These are phyloP conservation scores for Mythimna loreyi DNA, from an alignment of 2,888 invertebrate species.

Conservation along the genomic window DNA sequence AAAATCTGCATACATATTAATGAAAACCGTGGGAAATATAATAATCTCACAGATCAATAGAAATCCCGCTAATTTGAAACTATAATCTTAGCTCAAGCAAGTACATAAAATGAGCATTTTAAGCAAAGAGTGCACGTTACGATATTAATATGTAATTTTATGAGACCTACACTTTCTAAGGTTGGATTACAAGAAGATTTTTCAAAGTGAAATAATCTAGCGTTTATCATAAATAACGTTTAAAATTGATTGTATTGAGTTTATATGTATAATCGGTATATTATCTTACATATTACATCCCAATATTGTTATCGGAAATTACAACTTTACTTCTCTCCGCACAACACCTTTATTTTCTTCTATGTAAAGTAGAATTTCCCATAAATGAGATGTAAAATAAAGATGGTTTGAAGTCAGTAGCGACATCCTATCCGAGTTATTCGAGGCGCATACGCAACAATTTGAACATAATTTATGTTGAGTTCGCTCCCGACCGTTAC, in stretches of 20 bases:
- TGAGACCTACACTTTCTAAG: slow-evolving; percentile 58
- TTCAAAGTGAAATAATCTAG: slow-evolving; percentile 65
- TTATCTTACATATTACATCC: slow-evolving; percentile 74
- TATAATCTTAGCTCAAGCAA: slow-evolving; percentile 21
- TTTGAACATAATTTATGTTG: slow-evolving; percentile 78
- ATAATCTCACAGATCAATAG: slow-evolving; percentile 7
- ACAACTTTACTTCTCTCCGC: slow-evolving; percentile 4
- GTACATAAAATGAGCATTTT: slow-evolving; percentile 30
- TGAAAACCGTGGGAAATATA: slow-evolving; percentile 19
- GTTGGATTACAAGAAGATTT: slow-evolving; percentile 63
- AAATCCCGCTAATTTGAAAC: slow-evolving; percentile 37
- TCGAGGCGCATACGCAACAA: slow-evolving; percentile 71
- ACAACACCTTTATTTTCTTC: not conserved
- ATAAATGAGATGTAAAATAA: not conserved
- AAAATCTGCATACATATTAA: not conserved
- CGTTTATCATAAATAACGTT: slow-evolving; percentile 63
- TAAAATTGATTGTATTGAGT: slow-evolving; percentile 73
- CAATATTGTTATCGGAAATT: slow-evolving; percentile 69
- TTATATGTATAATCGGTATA: slow-evolving; percentile 71
- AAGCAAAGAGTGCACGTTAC: slow-evolving; percentile 14
- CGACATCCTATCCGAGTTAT: slow-evolving; percentile 73
- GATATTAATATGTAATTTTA: slow-evolving; percentile 55
- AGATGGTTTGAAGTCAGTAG: slow-evolving; percentile 68
- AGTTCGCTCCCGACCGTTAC: slow-evolving; percentile 71
- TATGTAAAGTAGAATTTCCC: not conserved